Conservation (phyloP, 2,113 vertebrate genomes). For the Cryptotis parvus region DNA sequence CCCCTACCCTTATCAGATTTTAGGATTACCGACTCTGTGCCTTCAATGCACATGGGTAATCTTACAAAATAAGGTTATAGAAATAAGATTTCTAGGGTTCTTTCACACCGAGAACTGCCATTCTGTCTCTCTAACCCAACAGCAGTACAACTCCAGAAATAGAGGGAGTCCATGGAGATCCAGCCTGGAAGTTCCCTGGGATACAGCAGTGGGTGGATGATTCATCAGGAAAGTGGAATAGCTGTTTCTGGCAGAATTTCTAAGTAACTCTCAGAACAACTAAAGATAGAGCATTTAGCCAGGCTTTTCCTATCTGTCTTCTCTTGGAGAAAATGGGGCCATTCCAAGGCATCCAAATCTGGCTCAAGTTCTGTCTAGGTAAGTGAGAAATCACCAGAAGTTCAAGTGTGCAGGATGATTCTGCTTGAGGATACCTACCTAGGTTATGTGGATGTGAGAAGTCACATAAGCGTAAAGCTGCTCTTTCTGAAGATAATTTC, state of each 20-base stretch:
- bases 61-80: not conserved
- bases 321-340: not conserved
- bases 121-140: not conserved
- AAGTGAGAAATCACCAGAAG: not conserved
- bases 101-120: not conserved
- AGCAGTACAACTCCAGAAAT: not conserved
- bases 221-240: not conserved
- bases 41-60: not conserved
- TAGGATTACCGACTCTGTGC: too few species aligned
- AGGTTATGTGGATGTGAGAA: not conserved
- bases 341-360: not conserved
- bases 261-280: not conserved
- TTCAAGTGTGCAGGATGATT: not conserved
- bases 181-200: too few species aligned
- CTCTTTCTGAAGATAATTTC: not conserved
- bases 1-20: too few species aligned
- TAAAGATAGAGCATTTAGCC: too few species aligned
- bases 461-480: not conserved
- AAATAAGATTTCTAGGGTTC: not conserved
- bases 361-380: not conserved
- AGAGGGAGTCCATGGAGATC: too few species aligned
- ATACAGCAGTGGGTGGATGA: fast-evolving
- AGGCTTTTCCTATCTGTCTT: not conserved
- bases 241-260: not conserved
- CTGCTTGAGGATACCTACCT: not conserved